phyloP scores from a whole-genome alignment of 2,113 vertebrate genomes.

The Hypomesus transpacificus region DNA sequence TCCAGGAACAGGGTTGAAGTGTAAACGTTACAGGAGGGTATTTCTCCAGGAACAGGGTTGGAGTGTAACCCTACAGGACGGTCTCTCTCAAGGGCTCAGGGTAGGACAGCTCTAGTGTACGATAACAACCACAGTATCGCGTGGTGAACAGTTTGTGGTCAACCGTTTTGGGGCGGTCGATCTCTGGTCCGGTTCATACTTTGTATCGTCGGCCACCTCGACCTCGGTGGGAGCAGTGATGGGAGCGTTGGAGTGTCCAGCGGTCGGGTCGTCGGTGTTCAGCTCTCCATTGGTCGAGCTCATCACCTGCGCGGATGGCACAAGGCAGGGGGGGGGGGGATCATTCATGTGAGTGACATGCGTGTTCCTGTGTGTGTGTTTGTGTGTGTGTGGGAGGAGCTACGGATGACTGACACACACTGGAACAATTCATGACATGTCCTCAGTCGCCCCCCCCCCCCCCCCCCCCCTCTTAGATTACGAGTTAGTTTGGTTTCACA shows the following conservation, averaged over 20 bases:
- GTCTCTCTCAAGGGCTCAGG: no score
- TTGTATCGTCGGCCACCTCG: conserved; percentile 95
- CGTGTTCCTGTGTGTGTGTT: neutral
- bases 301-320: conserved; percentile 77
- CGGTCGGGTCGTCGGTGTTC: conserved; percentile 93
- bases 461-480: no score
- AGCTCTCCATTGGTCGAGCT: conserved; percentile 97
- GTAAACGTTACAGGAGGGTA: neutral
- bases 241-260: conserved; percentile 95
- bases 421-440: conserved; percentile 12
- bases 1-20: no score
- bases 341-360: neutral
- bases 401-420: conserved; percentile 7
- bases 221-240: conserved; percentile 94
- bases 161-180: no score
- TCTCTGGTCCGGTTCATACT: conserved; percentile 70
- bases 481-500: no score
- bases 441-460: neutral
- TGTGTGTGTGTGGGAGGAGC: neutral
- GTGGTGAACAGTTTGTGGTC: no score
- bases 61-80: neutral
- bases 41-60: no score
- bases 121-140: no score
- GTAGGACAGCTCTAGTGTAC: no score
- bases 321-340: conserved; percentile 26